These are phyloP conservation scores for Urocyon cinereoargenteus DNA, from an alignment of 2,797 vertebrate genomes.

Conservation along the genomic window DNA sequence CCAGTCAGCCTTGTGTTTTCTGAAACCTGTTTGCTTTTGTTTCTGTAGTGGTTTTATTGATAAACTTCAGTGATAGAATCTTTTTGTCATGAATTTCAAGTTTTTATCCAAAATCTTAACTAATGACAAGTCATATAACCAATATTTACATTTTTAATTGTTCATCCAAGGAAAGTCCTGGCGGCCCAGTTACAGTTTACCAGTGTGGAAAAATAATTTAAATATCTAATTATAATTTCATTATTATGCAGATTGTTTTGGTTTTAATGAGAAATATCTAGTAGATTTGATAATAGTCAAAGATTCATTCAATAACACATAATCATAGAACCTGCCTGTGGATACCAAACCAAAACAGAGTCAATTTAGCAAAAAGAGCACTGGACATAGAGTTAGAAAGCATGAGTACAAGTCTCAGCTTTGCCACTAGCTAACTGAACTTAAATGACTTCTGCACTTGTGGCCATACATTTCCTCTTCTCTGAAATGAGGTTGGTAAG, in stretches of 20 bases:
- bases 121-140: background rate
- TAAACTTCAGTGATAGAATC: background rate
- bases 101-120: constrained; percentile 22
- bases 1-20: background rate
- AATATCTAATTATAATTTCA: background rate
- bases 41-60: background rate
- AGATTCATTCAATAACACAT: constrained; percentile 1
- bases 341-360: background rate
- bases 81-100: background rate
- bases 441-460: background rate
- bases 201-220: constrained; percentile 16
- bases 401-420: background rate
- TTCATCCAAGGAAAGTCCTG: background rate
- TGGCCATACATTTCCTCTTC: background rate
- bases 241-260: background rate
- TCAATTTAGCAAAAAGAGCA: background rate
- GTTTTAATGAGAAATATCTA: constrained; percentile 30
- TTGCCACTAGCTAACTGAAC: background rate
- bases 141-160: constrained; percentile 1
- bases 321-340: background rate
- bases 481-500: background rate
- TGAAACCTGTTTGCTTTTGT: background rate
- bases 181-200: background rate
- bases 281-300: background rate
- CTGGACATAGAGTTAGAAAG: background rate